phyloP scores from a whole-genome alignment of 2,888 invertebrate species.

The Colletes collaris region DNA sequence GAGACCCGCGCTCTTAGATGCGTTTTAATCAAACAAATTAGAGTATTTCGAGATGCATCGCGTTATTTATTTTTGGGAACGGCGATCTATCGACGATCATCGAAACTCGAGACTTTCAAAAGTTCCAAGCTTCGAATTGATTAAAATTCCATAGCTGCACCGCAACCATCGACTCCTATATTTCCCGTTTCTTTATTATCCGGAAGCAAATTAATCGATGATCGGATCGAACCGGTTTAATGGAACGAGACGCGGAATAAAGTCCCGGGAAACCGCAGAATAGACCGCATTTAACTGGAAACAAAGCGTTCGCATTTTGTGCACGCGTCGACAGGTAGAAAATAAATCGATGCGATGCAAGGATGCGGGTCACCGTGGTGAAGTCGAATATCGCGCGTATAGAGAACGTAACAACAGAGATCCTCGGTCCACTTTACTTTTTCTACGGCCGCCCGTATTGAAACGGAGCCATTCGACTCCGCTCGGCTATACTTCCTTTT shows the following conservation, averaged over 20 bases:
- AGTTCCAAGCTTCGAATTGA: no score
- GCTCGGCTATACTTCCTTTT: conserved; percentile 13
- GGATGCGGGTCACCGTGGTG: conserved; percentile 17
- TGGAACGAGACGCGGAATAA: neutral
- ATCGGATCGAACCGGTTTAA: neutral
- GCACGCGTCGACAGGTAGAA: conserved; percentile 19
- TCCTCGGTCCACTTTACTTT: conserved; percentile 7
- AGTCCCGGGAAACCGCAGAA: neutral
- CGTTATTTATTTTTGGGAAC: no score
- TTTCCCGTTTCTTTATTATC: neutral
- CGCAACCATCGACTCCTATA: no score
- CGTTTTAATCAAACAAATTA: neutral
- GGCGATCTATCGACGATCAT: no score
- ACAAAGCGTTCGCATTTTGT: conserved; percentile 2
- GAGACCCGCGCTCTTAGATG: conserved; percentile 5
- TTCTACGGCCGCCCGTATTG: neutral
- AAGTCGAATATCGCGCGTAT: conserved; percentile 17
- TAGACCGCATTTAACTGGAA: neutral
- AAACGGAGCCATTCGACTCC: neutral
- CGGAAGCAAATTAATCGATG: neutral
- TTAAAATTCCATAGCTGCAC: no score
- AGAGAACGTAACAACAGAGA: conserved; percentile 6
- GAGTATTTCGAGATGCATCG: no score
- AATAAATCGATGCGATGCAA: conserved; percentile 34
- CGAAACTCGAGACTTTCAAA: no score